Base-by-base conservation (phyloP, 2,113 vertebrate species). In the Propithecus coquereli region DNA sequence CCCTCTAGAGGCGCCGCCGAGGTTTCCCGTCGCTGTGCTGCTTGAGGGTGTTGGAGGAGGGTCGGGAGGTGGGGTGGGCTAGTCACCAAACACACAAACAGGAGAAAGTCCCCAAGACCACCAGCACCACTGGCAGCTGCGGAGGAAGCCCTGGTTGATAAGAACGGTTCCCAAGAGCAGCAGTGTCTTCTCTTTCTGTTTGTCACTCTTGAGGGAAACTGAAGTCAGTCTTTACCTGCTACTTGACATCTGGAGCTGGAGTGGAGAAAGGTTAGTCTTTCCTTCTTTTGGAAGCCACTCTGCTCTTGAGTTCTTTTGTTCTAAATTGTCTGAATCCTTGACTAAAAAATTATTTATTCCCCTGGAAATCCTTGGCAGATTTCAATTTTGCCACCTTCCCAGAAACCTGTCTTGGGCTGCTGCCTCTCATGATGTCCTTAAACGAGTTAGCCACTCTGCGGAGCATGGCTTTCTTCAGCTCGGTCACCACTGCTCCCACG, bases 1-100 rank as follows among this genome's bases (percentile, higher is more conserved):
- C 97, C 96, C 93, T 96, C 96, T 96, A 86, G 94, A 97, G 95
- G 93, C 4, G 1, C 86, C 1, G 0, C 74, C 84, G 57, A 54
- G 18, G 40, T 94, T 96, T 89, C 68, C 45, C 22, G 54, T 32
- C n/a, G 45, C 32, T 34, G 43, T 18, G 63, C 27, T 40, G 82
- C 43, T 59, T 65, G 37, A 30, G 52, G 63, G 14, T 34, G 14
- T 84, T 54, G 14, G 34, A 63, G n/a, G 13, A 84, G 16, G 34
- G 5, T 22, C 18, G 13, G 63, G 40, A 5, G 7, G 1, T 25
- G 2, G 2, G 7, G 57, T 37, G 5, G 4, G 22, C 0, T 23
- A 27, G 45, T 57, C 43, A 81, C 10, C 37, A 74, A 89, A 65
- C 34, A 71, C 16, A 43, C 1, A 76, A 34, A 70, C 18, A 10